Evolutionary conservation across 2,888 invertebrate species (phyloP).

Genomic region (Elysia crispata): DNA sequence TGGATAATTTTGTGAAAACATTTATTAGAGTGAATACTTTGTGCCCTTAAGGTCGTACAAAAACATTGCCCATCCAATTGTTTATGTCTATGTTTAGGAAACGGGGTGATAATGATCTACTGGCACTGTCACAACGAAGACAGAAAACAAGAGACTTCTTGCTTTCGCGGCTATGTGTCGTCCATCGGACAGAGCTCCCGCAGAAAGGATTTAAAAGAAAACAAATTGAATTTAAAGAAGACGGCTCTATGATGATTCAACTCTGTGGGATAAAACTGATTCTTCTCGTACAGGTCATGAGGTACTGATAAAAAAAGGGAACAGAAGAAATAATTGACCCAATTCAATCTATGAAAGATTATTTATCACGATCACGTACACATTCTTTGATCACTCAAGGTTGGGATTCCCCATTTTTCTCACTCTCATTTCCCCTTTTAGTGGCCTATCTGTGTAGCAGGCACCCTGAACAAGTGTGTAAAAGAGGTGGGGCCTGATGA

Average conservation of each 20-base stretch:
- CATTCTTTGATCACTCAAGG: too few species aligned
- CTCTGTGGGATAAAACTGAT: neutral
- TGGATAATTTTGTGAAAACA: neutral
- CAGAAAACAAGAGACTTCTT: neutral
- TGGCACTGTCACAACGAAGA: too few species aligned
- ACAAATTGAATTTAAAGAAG: neutral
- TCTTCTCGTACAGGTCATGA: neutral
- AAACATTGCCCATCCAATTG: neutral
- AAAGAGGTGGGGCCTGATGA: neutral
- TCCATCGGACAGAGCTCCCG: neutral
- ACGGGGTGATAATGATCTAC: neutral
- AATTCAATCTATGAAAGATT: neutral
- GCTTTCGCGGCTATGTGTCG: constrained; percentile 1
- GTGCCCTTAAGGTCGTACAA: neutral
- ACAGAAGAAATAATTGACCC: constrained; percentile 1
- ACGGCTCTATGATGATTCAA: neutral
- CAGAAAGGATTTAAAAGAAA: neutral
- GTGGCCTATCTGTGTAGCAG: neutral
- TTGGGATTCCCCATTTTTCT: neutral
- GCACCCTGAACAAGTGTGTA: neutral
- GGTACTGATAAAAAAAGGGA: too few species aligned
- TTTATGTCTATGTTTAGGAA: constrained; percentile 9
- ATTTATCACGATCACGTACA: neutral
- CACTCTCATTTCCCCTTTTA: neutral
- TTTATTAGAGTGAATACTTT: neutral